These are phyloP conservation scores for Sepiola atlantica DNA, from an alignment of 2,888 invertebrate species.

Conservation along the genomic window DNA sequence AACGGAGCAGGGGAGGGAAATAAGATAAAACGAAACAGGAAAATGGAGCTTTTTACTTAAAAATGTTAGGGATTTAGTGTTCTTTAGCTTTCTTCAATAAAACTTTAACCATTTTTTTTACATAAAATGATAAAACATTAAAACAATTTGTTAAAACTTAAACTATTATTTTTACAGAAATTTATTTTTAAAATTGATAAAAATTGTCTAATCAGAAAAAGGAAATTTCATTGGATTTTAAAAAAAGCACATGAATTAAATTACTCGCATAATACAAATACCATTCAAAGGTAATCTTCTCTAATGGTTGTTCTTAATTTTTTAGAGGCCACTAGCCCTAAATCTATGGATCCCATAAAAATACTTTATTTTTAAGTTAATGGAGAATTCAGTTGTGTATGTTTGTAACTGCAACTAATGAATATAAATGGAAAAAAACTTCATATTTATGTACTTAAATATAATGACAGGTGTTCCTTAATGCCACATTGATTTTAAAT, in stretches of 20 bases:
- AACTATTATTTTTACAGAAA: neutral
- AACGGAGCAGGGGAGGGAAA: neutral
- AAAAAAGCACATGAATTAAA: neutral
- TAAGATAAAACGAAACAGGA: neutral
- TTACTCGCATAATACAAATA: neutral
- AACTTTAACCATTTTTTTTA: neutral
- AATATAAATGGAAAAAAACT: too few relatives aligned
- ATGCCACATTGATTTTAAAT: too few relatives aligned
- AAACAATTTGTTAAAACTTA: neutral
- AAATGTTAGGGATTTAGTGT: neutral
- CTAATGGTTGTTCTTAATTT: too few relatives aligned
- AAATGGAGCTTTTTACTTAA: neutral
- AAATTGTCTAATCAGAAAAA: too few relatives aligned
- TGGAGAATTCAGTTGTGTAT: too few relatives aligned
- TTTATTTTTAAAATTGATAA: neutral
- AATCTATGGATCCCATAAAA: too few relatives aligned
- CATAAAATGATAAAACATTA: neutral
- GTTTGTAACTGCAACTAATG: too few relatives aligned
- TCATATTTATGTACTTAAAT: too few relatives aligned
- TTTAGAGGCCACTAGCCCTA: too few relatives aligned
- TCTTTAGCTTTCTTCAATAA: neutral
- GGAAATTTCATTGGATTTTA: neutral
- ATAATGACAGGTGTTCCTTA: too few relatives aligned
- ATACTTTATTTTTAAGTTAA: too few relatives aligned
- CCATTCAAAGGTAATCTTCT: neutral